Percentiles rank a stretch among this genome's conserved stretches.
These are phyloP conservation scores for Amblyornis subalaris DNA, from an alignment of 2,113 vertebrate genomes.

Conservation along the genomic window DNA sequence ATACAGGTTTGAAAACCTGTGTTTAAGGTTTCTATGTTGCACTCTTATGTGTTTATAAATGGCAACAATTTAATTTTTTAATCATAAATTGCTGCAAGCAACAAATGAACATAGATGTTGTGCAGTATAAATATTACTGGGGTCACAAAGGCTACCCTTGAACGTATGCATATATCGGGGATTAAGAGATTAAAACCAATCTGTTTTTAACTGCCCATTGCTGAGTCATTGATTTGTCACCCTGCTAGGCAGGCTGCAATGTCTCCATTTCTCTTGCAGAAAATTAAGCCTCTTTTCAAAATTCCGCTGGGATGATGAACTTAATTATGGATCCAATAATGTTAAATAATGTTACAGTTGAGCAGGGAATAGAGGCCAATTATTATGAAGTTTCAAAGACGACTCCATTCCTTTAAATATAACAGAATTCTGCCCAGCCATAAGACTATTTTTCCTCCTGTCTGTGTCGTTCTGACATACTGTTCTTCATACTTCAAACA, in stretches of 20 bases:
- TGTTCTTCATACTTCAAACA: neutral
- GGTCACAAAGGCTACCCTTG: neutral
- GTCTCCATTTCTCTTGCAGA: constrained; percentile 4
- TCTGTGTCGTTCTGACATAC: neutral
- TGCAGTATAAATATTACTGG: neutral
- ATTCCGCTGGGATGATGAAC: constrained; percentile 42
- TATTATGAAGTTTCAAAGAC: neutral
- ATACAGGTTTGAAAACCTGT: neutral
- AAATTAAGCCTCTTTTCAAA: constrained; percentile 50
- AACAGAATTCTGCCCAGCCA: neutral
- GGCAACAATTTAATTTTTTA: neutral
- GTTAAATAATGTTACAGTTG: constrained; percentile 39
- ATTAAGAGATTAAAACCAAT: constrained; percentile 35
- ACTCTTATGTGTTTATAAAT: neutral
- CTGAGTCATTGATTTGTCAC: constrained; percentile 23
- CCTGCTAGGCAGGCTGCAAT: neutral
- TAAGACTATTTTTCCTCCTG: neutral
- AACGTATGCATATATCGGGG: neutral
- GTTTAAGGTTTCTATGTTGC: neutral
- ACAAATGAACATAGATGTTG: neutral
- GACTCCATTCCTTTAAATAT: neutral
- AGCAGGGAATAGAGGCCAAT: constrained; percentile 27
- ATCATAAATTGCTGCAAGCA: neutral
- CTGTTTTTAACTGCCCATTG: constrained; percentile 6
- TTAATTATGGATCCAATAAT: constrained; percentile 44